Percentiles rank a stretch among this genome's conserved stretches.
Evolutionary conservation across 2,797 vertebrate species (phyloP).

Genomic region (Lithobates pipiens): DNA sequence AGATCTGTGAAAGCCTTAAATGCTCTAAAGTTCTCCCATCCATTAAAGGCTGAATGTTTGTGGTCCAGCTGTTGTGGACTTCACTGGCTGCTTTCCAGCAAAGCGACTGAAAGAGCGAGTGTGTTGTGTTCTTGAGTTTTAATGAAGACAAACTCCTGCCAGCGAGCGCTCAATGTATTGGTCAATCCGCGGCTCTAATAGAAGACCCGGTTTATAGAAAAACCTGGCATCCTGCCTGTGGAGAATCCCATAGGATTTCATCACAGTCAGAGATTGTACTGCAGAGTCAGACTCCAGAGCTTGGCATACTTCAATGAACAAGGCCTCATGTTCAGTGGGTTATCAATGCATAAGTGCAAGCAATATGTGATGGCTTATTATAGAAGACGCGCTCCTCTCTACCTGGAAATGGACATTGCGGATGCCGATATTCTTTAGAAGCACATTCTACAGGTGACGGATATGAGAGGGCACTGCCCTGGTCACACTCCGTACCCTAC

Average conservation of each 20-base stretch:
- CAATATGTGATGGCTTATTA: conserved; percentile 32
- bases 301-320: conserved; percentile 40
- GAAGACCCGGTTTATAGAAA: conserved; percentile 73
- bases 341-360: conserved; percentile 56
- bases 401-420: conserved; percentile 1
- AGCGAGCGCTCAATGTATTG: conserved; percentile 66
- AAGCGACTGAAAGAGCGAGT: conserved; percentile 72
- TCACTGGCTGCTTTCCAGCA: conserved; percentile 69
- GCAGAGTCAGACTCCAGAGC: conserved; percentile 20
- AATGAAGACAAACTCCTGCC: conserved; percentile 77
- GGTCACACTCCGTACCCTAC: too few species aligned
- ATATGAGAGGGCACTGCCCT: too few species aligned
- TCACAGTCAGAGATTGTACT: conserved; percentile 68
- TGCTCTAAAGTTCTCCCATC: conserved; percentile 72
- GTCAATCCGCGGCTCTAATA: conserved; percentile 72
- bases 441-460: too few species aligned
- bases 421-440: background rate
- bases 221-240: conserved; percentile 70
- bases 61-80: conserved; percentile 74
- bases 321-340: conserved; percentile 32
- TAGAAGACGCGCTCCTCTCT: conserved; percentile 10
- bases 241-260: conserved; percentile 66
- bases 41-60: conserved; percentile 72
- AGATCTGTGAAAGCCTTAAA: conserved; percentile 70
- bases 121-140: conserved; percentile 72